A percentile compares a stretch with the other conserved stretches of the same genome.
phyloP scores from a whole-genome alignment of 2,797 vertebrate species.

The Pachyuromys duprasi region DNA sequence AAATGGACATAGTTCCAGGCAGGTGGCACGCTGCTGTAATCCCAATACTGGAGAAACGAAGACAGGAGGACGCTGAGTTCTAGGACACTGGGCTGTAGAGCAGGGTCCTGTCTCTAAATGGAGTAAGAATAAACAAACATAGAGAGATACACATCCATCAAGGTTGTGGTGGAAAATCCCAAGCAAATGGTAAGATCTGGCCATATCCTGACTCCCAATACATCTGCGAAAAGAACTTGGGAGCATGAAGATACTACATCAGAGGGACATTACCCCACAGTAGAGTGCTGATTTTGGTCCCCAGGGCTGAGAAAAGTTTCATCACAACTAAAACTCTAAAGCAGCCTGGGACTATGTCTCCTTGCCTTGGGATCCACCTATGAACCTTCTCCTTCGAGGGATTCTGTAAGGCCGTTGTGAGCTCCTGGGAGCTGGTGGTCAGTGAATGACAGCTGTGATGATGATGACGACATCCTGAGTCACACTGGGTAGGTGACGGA shows the following conservation, averaged over 20 bases:
- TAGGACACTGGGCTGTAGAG: neutral
- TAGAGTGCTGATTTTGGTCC: neutral
- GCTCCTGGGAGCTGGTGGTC: neutral
- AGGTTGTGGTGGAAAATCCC: neutral
- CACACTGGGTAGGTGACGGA: neutral
- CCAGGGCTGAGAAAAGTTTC: neutral
- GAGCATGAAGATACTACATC: neutral
- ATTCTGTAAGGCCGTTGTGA: neutral
- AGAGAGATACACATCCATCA: neutral
- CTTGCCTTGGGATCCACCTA: neutral
- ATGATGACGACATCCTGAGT: neutral
- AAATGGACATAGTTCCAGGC: neutral
- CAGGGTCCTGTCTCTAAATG: neutral
- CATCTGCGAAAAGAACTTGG: neutral
- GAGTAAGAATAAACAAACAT: neutral
- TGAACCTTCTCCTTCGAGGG: neutral
- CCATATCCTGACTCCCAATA: neutral
- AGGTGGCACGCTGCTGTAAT: too few relatives aligned
- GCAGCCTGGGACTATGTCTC: neutral
- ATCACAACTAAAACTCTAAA: neutral
- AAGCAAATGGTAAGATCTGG: neutral
- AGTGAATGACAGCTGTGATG: neutral
- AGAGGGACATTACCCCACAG: too few relatives aligned
- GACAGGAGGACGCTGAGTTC: neutral
- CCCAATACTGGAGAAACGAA: neutral